A percentile compares a stretch with the other conserved stretches of the same genome.
Evolutionary conservation across 2,113 vertebrate genomes (phyloP).

Genomic region (Melanerpes formicivorus): DNA sequence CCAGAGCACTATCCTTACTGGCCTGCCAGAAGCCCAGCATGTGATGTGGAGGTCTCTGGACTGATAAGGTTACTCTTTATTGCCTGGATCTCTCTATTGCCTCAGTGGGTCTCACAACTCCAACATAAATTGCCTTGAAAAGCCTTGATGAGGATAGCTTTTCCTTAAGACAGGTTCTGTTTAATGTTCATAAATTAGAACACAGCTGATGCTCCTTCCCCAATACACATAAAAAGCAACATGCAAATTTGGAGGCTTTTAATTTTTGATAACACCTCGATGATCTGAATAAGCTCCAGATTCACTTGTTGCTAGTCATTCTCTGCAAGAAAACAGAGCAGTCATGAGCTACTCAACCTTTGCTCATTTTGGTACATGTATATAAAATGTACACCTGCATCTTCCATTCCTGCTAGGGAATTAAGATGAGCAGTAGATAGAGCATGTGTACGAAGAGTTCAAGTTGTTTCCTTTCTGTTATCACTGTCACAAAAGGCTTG

Average conservation of each 20-base stretch:
- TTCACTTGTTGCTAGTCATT: background rate
- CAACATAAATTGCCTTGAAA: background rate
- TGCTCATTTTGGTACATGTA: background rate
- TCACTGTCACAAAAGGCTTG: background rate
- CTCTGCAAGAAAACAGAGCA: background rate
- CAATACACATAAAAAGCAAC: background rate
- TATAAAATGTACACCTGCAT: background rate
- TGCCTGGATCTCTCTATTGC: background rate
- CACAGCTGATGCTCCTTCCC: background rate
- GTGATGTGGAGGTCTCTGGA: background rate
- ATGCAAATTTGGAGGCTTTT: background rate
- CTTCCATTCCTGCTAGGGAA: background rate
- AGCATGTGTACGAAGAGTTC: background rate
- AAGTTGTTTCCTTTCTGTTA: background rate
- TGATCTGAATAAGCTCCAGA: background rate
- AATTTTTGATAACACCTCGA: background rate
- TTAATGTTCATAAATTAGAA: background rate
- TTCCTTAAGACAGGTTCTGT: background rate
- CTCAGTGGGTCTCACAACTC: background rate
- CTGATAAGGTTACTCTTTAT: background rate
- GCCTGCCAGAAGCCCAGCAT: background rate
- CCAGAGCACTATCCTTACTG: rapidly evolving
- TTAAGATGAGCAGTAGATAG: background rate
- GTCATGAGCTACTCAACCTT: background rate
- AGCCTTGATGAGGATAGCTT: background rate